These are phyloP conservation scores for Mus spretus DNA, from an alignment of 2,797 vertebrate genomes.

Conservation along the genomic window DNA sequence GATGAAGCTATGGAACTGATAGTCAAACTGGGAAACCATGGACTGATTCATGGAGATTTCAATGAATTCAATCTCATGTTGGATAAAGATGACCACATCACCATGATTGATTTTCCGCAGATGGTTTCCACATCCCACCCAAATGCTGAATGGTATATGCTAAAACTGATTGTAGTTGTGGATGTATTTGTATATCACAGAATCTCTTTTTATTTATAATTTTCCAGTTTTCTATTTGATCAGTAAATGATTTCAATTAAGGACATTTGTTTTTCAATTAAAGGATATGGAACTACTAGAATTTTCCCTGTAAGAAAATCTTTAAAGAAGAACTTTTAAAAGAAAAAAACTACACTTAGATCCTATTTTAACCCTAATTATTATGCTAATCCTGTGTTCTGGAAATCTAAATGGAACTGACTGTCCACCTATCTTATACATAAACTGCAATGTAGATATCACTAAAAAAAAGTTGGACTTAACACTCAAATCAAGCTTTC, in stretches of 20 bases:
- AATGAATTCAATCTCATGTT: constrained; percentile 99
- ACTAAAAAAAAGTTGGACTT: constrained; percentile 53
- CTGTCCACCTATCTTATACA: neutral
- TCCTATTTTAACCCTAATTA: constrained; percentile 29
- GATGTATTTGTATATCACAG: constrained; percentile 17
- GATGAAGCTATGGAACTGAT: constrained; percentile 98
- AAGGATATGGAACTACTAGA: constrained; percentile 24
- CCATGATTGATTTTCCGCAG: constrained; percentile 99
- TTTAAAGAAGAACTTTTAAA: neutral
- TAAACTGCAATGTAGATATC: constrained; percentile 14
- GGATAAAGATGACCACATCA: constrained; percentile 94
- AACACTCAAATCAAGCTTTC: constrained; percentile 2
- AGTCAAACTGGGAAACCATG: constrained; percentile 96
- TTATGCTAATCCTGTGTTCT: neutral
- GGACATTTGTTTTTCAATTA: neutral
- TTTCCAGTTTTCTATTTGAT: constrained; percentile 56
- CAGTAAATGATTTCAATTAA: constrained; percentile 34
- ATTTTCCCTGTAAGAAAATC: constrained; percentile 34
- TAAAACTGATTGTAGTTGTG: constrained; percentile 34
- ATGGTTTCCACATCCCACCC: constrained; percentile 98
- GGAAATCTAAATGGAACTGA: neutral
- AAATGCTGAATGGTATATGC: constrained; percentile 94
- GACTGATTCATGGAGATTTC: constrained; percentile 98
- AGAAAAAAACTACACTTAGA: neutral
- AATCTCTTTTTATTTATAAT: constrained; percentile 36